phyloP scores from a whole-genome alignment of 2,113 vertebrate species.

The Vicugna pacos region DNA sequence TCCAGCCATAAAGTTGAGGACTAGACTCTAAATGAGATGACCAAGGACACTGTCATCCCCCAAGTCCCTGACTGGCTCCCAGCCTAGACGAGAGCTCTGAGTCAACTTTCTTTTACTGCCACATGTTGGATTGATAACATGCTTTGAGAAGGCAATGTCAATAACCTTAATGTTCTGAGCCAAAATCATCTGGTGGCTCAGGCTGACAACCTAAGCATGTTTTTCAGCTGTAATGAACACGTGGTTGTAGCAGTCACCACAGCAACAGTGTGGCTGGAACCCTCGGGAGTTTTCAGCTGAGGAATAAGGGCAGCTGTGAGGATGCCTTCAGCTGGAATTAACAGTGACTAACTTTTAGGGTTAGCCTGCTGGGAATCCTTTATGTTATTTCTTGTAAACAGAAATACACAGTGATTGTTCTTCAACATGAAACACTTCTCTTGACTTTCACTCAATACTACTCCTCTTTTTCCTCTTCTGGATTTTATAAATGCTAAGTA shows the following conservation, averaged over 20 bases:
- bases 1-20: constrained; percentile 9
- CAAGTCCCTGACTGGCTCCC: background rate
- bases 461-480: background rate
- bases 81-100: background rate
- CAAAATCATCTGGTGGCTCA: constrained; percentile 54
- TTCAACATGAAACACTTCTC: constrained; percentile 44
- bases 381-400: constrained; percentile 52
- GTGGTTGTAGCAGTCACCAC: constrained; percentile 58
- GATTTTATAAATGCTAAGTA: constrained; percentile 50
- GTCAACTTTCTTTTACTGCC: constrained; percentile 32
- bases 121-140: constrained; percentile 40
- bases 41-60: background rate
- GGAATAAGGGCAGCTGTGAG: constrained; percentile 36
- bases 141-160: constrained; percentile 50
- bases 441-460: background rate
- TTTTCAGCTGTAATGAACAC: constrained; percentile 69
- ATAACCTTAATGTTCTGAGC: constrained; percentile 66
- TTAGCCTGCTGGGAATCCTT: constrained; percentile 63
- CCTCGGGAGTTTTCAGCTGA: constrained; percentile 60
- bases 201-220: constrained; percentile 68
- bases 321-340: constrained; percentile 56
- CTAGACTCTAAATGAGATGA: constrained; percentile 30
- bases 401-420: constrained; percentile 16
- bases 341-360: constrained; percentile 65
- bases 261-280: constrained; percentile 42